Evolutionary conservation across 2,888 invertebrate species (phyloP), one percentile per base, ranked within the genome.

Genomic region (Microplitis deprimator): DNA sequence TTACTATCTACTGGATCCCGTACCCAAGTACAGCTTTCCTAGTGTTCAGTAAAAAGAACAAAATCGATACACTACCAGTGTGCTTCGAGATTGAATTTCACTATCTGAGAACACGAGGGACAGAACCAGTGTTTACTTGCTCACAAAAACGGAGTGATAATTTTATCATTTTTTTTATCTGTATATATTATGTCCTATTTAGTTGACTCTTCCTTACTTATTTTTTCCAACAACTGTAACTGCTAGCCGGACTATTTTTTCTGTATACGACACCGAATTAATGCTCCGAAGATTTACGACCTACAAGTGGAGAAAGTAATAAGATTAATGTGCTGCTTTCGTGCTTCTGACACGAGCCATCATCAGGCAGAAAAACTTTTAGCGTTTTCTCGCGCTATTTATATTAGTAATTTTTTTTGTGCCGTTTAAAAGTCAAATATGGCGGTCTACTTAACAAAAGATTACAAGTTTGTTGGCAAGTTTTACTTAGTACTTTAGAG

Each of bases 11-110:
- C 71, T 39, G 38, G 61, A 29, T 29, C 29, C 29, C 38, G 60
- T 38, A 60, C 71, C 60, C 60, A 20, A 70, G 13, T 70, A 29
- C 59, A 70, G 39, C 71, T 61, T 29, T 29, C 29, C 29, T 29
- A 3, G 3, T 4, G 29, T 29, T 4, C 29, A 3, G 29, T 29
- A 71, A 39, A 40, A 50, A 61, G 20, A 16, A n/a, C 17, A 6
- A 10, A 62, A 75, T 75, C 74, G 50, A 75, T 75, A 75, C 68
- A 29, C 62, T 68, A 75, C 62, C 62, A 62, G 41, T 17, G 62
- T n/a, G 61, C 40, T 40, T 61, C 29, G 20, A 61, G 61, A 75
- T 75, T 68, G 68, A 75, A 75, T 75, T 75, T 68, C 40, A 61
- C 68, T 29, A 29, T 29, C 29, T 29, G 29, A 29, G 29, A 29